These are phyloP conservation scores for Bellardia pandia DNA, from an alignment of 2,888 invertebrate species.

Conservation along the genomic window DNA sequence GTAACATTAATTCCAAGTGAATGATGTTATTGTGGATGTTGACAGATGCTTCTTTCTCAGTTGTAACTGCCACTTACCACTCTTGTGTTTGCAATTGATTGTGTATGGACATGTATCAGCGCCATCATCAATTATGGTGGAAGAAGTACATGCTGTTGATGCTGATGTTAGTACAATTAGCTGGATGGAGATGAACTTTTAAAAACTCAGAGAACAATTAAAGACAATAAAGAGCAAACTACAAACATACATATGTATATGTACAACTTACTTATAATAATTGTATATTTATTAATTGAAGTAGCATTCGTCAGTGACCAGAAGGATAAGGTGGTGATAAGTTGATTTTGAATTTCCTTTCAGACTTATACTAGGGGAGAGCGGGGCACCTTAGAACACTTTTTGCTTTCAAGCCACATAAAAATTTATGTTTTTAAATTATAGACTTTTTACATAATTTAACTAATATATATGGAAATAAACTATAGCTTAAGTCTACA, in stretches of 20 bases:
- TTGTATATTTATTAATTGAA: background rate
- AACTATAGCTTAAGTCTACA: too few relatives aligned
- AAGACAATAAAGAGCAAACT: background rate
- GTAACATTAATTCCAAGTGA: conserved; percentile 53
- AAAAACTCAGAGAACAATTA: background rate
- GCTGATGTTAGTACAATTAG: background rate
- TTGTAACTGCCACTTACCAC: conserved; percentile 36
- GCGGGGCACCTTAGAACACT: too few relatives aligned
- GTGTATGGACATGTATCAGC: conserved; percentile 38
- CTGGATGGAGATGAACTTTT: background rate
- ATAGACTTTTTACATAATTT: too few relatives aligned
- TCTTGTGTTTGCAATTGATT: conserved; percentile 44
- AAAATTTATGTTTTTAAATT: too few relatives aligned
- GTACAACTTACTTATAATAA: background rate
- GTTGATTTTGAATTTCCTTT: too few relatives aligned
- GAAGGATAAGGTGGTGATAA: background rate
- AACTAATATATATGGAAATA: too few relatives aligned
- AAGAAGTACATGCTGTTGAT: background rate
- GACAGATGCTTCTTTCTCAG: conserved; percentile 35
- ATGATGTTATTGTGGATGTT: conserved; percentile 45
- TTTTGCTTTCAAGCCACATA: too few relatives aligned
- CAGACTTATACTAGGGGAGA: too few relatives aligned
- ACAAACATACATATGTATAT: background rate
- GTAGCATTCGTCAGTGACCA: background rate
- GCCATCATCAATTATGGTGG: conserved; percentile 53